phyloP scores from a whole-genome alignment of 2,797 vertebrate species.

The Propithecus perrieri region DNA sequence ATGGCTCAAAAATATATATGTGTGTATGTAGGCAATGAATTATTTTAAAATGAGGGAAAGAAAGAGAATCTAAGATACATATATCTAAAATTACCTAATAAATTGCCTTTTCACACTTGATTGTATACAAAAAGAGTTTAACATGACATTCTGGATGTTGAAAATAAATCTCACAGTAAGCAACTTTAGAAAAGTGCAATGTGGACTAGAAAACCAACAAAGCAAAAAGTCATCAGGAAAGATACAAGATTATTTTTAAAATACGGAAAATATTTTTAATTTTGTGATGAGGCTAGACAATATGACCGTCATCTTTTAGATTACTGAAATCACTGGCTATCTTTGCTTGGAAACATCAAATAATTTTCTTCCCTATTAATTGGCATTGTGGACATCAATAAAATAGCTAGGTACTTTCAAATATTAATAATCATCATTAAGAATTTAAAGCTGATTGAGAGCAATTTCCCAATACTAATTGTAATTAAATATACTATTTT shows the following conservation, averaged over 20 bases:
- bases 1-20: not conserved
- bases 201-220: not conserved
- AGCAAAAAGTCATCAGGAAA: not conserved
- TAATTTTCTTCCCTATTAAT: not conserved
- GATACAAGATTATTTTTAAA: not conserved
- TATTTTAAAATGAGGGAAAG: not conserved
- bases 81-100: not conserved
- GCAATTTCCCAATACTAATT: not conserved
- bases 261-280: not conserved
- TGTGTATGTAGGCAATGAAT: not conserved
- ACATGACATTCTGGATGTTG: not conserved
- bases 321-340: not conserved
- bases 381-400: not conserved
- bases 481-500: not conserved
- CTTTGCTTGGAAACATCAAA: not conserved
- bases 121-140: not conserved
- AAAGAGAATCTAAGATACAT: too few species aligned
- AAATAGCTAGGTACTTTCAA: not conserved
- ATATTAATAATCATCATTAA: not conserved
- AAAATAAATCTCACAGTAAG: not conserved
- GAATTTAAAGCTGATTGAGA: not conserved
- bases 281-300: not conserved
- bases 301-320: not conserved
- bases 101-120: not conserved
- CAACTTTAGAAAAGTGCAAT: not conserved